Evolutionary conservation across 2,113 vertebrate genomes (phyloP).

Genomic region (Parotia lawesii): DNA sequence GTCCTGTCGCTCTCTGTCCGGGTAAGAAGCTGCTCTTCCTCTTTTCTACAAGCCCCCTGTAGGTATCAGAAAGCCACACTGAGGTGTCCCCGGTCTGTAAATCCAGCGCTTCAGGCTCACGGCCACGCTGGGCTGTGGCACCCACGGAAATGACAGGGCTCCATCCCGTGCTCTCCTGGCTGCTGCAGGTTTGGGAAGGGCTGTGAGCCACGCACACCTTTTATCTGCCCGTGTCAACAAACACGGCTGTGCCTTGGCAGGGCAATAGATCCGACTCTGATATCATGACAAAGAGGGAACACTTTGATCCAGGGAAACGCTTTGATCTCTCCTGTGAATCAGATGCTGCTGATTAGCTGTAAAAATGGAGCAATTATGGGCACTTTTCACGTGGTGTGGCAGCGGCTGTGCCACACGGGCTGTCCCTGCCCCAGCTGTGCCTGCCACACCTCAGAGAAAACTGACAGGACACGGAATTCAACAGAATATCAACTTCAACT

Average conservation of each 20-base stretch:
- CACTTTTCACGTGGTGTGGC: neutral
- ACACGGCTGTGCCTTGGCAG: neutral
- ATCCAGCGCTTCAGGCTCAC: neutral
- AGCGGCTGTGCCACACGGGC: neutral
- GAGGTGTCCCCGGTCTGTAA: neutral
- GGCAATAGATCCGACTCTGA: neutral
- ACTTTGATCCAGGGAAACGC: slow-evolving; percentile 6
- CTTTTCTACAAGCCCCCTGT: neutral
- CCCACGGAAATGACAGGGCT: neutral
- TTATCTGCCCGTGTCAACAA: neutral
- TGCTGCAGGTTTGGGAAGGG: neutral
- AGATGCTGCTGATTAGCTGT: slow-evolving; percentile 27
- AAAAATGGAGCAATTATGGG: slow-evolving; percentile 22
- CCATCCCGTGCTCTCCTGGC: neutral
- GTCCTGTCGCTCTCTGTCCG: neutral
- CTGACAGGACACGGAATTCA: neutral
- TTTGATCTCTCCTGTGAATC: slow-evolving; percentile 8
- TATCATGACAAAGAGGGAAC: neutral
- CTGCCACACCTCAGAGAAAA: neutral
- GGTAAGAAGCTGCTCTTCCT: neutral
- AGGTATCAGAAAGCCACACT: neutral
- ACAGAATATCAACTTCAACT: neutral
- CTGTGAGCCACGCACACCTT: neutral
- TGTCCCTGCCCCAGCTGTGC: neutral
- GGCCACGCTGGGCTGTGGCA: neutral